Percentiles rank a stretch among this genome's conserved stretches.
phyloP scores from a whole-genome alignment of 2,888 invertebrate species.

The Lepidochitona cinerea region DNA sequence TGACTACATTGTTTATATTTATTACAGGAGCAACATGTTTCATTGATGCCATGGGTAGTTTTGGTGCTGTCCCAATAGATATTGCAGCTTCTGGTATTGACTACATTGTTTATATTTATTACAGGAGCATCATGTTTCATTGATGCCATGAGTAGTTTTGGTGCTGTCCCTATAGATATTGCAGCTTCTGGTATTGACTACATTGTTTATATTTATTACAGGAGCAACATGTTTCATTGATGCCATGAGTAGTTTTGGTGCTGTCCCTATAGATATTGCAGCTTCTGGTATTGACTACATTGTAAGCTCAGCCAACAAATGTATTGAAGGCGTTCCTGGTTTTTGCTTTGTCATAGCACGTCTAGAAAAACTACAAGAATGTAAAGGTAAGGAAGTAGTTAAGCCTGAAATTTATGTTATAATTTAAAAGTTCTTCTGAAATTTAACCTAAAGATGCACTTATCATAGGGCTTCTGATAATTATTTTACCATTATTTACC shows the following conservation, averaged over 20 bases:
- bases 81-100: constrained; percentile 63
- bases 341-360: constrained; percentile 71
- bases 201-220: constrained; percentile 60
- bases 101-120: constrained; percentile 68
- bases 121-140: constrained; percentile 69
- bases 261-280: constrained; percentile 67
- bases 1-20: too few species aligned
- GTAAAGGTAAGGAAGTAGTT: too few species aligned
- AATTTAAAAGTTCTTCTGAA: neutral
- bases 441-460: neutral
- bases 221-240: constrained; percentile 71
- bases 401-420: too few species aligned
- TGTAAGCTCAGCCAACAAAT: constrained; percentile 73
- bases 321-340: constrained; percentile 73
- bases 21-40: constrained; percentile 66
- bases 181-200: constrained; percentile 65
- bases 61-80: constrained; percentile 72
- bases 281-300: constrained; percentile 67
- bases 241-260: constrained; percentile 74
- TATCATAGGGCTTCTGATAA: too few species aligned
- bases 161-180: constrained; percentile 70
- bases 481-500: too few species aligned
- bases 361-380: too few species aligned
- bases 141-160: constrained; percentile 74
- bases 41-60: constrained; percentile 74